These are phyloP conservation scores for Chymomyza costata DNA, from an alignment of 1,140 invertebrate species.

Conservation along the genomic window DNA sequence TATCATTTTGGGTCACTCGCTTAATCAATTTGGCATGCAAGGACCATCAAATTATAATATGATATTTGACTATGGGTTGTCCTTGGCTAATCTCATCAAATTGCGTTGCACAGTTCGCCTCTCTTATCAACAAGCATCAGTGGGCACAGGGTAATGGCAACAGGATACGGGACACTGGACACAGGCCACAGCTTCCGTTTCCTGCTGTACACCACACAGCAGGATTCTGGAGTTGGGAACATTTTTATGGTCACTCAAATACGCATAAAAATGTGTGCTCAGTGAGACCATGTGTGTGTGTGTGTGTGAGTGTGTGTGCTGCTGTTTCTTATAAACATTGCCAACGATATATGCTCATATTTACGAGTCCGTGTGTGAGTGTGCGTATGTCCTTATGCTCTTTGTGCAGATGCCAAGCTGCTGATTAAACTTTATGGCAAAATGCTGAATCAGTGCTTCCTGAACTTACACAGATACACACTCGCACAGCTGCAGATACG, in stretches of 20 bases:
- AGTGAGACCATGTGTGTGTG: constrained; percentile 14
- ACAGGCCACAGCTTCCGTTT: constrained; percentile 18
- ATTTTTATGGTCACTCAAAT: constrained; percentile 71
- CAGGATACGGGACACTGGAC: neutral
- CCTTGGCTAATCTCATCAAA: constrained; percentile 50
- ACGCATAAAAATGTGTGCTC: constrained; percentile 59
- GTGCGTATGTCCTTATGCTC: neutral
- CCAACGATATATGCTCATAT: constrained; percentile 19
- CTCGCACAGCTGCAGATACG: too few relatives aligned
- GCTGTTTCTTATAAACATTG: neutral
- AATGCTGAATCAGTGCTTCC: constrained; percentile 65
- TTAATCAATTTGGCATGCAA: constrained; percentile 29
- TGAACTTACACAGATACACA: too few relatives aligned
- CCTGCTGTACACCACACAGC: constrained; percentile 22
- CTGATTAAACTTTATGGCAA: constrained; percentile 73
- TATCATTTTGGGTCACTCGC: too few relatives aligned
- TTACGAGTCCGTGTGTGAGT: constrained; percentile 34
- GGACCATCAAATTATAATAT: constrained; percentile 34
- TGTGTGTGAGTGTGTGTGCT: constrained; percentile 13
- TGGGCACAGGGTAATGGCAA: neutral
- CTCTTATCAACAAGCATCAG: constrained; percentile 47
- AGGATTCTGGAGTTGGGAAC: constrained; percentile 15
- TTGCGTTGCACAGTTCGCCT: constrained; percentile 55
- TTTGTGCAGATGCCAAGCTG: constrained; percentile 46
- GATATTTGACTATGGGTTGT: constrained; percentile 24